Percentiles rank a stretch among this genome's conserved stretches.
phyloP scores from a whole-genome alignment of 1,140 invertebrate species.

The Dreissena rostriformis region DNA sequence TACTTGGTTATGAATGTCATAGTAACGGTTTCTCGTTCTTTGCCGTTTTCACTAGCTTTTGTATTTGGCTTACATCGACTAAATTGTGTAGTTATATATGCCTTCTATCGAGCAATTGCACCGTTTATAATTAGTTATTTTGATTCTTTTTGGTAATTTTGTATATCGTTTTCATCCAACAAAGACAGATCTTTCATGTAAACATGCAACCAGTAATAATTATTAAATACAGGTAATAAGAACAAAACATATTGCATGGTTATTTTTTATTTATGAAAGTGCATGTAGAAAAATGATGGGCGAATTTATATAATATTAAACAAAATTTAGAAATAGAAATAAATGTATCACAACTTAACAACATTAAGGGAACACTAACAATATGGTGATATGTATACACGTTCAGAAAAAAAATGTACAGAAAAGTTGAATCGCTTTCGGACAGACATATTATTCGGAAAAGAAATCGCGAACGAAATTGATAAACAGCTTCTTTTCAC shows the following conservation, averaged over 20 bases:
- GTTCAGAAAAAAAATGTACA: background rate
- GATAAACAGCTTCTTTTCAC: background rate
- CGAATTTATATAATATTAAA: slow-evolving; percentile 25
- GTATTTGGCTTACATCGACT: no score
- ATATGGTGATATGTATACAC: background rate
- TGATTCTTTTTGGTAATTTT: no score
- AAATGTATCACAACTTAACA: slow-evolving; percentile 32
- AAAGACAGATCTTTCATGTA: no score
- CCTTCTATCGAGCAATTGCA: no score
- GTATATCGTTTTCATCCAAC: no score
- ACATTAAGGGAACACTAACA: background rate
- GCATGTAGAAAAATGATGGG: slow-evolving; percentile 46
- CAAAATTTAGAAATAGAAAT: slow-evolving; percentile 53
- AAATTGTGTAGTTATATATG: no score
- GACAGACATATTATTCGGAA: background rate
- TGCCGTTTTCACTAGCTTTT: no score
- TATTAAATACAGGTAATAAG: background rate
- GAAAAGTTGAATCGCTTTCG: background rate
- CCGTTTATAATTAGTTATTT: no score
- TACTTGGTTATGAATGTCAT: no score
- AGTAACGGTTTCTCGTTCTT: no score
- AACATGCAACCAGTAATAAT: no score
- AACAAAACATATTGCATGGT: slow-evolving; percentile 23
- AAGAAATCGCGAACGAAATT: background rate
- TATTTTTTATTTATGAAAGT: slow-evolving; percentile 50